Conservation (phyloP, 2,113 vertebrate species). For the Paradoxurus hermaphroditus region DNA sequence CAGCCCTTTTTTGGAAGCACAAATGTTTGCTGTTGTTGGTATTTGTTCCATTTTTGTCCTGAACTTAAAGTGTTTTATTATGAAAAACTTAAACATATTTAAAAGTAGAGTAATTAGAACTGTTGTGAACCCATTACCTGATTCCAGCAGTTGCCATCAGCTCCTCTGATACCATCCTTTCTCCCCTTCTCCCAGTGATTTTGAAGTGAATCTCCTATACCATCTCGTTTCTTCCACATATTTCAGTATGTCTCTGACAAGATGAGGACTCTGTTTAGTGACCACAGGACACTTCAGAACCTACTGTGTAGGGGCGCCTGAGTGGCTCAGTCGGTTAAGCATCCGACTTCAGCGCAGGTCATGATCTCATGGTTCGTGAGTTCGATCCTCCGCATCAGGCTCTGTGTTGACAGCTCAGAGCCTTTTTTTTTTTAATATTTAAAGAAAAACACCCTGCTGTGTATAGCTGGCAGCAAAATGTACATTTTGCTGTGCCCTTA, state of each 20-base stretch:
- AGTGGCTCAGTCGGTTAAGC: too few species aligned
- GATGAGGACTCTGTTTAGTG: background rate
- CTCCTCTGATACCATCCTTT: too few species aligned
- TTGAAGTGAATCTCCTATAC: background rate
- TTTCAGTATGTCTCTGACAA: background rate
- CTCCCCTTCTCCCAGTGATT: background rate
- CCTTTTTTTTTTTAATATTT: too few species aligned
- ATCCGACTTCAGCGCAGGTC: too few species aligned
- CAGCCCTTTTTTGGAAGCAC: background rate
- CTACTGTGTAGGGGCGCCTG: too few species aligned
- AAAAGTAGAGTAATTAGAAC: background rate
- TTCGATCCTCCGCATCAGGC: too few species aligned
- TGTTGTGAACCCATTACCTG: background rate
- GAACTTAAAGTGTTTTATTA: background rate
- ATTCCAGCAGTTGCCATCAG: too few species aligned
- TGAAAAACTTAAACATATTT: background rate
- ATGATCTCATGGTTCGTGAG: too few species aligned
- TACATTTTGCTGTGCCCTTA: background rate
- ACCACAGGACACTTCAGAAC: background rate
- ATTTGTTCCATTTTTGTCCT: background rate
- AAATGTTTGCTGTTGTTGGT: background rate
- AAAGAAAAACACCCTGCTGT: background rate
- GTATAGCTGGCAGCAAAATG: background rate
- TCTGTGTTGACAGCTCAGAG: too few species aligned
- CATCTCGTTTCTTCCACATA: rapidly evolving